A percentile compares a stretch with the other conserved stretches of the same genome.
Evolutionary conservation across 2,888 invertebrate genomes (phyloP).

Genomic region (Tetropium fuscum): DNA sequence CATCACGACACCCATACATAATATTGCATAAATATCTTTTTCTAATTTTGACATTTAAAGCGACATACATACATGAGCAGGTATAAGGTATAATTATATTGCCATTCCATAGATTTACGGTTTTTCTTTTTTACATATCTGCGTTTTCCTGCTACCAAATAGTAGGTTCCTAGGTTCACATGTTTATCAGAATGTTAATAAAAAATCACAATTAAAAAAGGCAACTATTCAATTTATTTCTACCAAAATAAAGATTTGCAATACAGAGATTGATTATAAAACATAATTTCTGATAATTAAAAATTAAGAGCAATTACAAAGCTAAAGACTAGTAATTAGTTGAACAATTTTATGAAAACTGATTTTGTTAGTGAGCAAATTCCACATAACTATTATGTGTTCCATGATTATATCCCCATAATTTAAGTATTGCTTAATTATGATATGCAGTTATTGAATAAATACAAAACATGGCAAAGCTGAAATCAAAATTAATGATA

Average conservation of each 20-base stretch:
- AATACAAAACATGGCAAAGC: slow-evolving; percentile 38
- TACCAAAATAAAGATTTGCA: slow-evolving; percentile 60
- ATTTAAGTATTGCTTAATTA: slow-evolving; percentile 39
- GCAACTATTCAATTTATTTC: slow-evolving; percentile 62
- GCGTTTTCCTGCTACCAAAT: too few species aligned
- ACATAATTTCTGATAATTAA: slow-evolving; percentile 35
- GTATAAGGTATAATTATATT: too few species aligned
- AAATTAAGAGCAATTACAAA: slow-evolving; percentile 52
- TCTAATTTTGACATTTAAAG: too few species aligned
- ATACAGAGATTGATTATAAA: slow-evolving; percentile 46
- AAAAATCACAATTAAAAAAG: slow-evolving; percentile 53
- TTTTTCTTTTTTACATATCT: neutral
- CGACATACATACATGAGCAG: too few species aligned
- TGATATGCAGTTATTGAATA: slow-evolving; percentile 42
- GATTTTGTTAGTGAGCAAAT: slow-evolving; percentile 57
- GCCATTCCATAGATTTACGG: too few species aligned
- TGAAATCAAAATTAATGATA: slow-evolving; percentile 32
- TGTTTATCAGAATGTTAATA: neutral
- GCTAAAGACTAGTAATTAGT: slow-evolving; percentile 61
- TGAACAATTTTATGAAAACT: slow-evolving; percentile 41
- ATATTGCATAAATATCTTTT: too few species aligned
- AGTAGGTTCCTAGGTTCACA: neutral
- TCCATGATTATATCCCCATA: slow-evolving; percentile 22
- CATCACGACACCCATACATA: too few species aligned
- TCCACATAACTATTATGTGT: slow-evolving; percentile 26